Evolutionary conservation across 1,140 invertebrate species (phyloP), one percentile per base, ranked within the genome.

Genomic region (Cataglyphis hispanica): DNA sequence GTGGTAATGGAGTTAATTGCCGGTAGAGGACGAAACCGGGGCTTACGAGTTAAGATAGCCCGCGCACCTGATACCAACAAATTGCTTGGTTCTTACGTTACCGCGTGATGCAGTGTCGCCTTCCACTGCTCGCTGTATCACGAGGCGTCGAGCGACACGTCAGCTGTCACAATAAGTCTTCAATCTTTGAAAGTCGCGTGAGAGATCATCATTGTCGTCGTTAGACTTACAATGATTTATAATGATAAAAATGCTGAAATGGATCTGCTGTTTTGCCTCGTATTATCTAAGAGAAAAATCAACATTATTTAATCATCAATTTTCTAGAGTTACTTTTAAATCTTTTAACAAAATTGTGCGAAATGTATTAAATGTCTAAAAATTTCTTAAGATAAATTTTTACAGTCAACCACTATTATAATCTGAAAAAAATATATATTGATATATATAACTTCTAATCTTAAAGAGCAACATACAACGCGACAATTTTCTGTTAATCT

Each of bases 1-100:
- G 93, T 94, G 94, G 94, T 95, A 95, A 95, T 95, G 91, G 93
- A 95, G 94, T 94, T 94, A 95, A 95, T 95, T 94, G 93, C 93
- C 89, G 86, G 88, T 85, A 85, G 84, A 80, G 88, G 86, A 61
- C 72, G 91, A 88, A 85, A 90, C 76, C 85, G 85, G 91, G 93
- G 94, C 94, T 95, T 94, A 94, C 92, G 93, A 94, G 92, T 94
- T 94, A 86, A 93, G 92, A 94, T 92, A 92, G 92, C 74, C 86
- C 60, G 78, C 87, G 91, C 94, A 95, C 94, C 94, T 95, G 94
- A 94, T 94, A 94, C 94, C 93, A 93, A 95, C 94, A 95, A 95
- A 95, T 95, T 95, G 93, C 93, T 89, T 37, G 90, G 90, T 87
- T 89, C 91, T 90, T 90, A 91, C 90, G 69, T 93, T 91, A 91